A percentile compares a stretch with the other conserved stretches of the same genome.
phyloP scores from a whole-genome alignment of 1,140 invertebrate species.

The Drosophila obscura region DNA sequence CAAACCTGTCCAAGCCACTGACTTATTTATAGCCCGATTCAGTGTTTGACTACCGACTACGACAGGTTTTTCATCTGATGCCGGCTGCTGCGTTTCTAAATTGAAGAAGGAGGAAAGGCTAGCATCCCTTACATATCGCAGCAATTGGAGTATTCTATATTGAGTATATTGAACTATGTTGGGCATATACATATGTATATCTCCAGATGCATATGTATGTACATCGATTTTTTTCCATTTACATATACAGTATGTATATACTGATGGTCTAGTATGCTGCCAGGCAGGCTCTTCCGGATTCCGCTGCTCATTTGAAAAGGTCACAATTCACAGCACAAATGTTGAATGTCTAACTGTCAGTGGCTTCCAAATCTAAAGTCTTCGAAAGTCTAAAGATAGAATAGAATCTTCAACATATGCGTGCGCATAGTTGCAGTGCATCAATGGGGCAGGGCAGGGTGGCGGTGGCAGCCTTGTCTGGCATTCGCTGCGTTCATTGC shows the following conservation, averaged over 20 bases:
- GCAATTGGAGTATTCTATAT: too few relatives aligned
- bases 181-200: too few relatives aligned
- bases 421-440: conserved; percentile 44
- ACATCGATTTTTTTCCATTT: too few relatives aligned
- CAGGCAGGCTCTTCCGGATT: too few relatives aligned
- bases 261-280: too few relatives aligned
- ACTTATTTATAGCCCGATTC: conserved; percentile 54
- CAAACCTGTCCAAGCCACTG: conserved; percentile 29
- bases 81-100: too few relatives aligned
- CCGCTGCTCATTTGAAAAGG: conserved; percentile 33
- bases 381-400: conserved; percentile 39
- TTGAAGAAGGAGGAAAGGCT: too few relatives aligned
- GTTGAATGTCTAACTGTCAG: conserved; percentile 54
- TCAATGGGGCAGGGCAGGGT: conserved; percentile 23
- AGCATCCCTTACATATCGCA: too few relatives aligned
- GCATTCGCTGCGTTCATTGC: conserved; percentile 62
- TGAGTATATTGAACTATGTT: too few relatives aligned
- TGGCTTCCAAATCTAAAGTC: neutral
- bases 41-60: conserved; percentile 42
- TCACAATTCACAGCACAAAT: conserved; percentile 72
- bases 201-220: too few relatives aligned
- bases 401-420: conserved; percentile 6
- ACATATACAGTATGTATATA: too few relatives aligned
- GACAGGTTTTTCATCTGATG: too few relatives aligned
- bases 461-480: conserved; percentile 52